Percentiles rank a stretch among this genome's conserved stretches.
Evolutionary conservation across 2,797 vertebrate species (phyloP).

Genomic region (Pangasius macronema): DNA sequence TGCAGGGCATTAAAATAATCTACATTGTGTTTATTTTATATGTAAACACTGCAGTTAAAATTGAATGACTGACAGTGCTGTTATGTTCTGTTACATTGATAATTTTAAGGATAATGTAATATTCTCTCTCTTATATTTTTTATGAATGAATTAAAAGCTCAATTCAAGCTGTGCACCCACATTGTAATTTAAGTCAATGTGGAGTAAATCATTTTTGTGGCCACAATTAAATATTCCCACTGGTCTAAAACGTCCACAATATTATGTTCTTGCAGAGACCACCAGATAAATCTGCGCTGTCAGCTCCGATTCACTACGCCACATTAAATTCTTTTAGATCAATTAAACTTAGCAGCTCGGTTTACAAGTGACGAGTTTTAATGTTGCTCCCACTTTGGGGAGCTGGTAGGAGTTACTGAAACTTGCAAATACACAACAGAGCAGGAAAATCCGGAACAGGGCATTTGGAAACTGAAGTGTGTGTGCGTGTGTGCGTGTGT

Average conservation of each 20-base stretch:
- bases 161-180: slow-evolving; percentile 61
- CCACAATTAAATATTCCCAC: slow-evolving; percentile 73
- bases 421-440: slow-evolving; percentile 68
- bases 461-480: slow-evolving; percentile 55
- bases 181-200: slow-evolving; percentile 73
- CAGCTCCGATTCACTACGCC: slow-evolving; percentile 80
- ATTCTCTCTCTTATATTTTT: slow-evolving; percentile 7
- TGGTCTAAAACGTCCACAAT: slow-evolving; percentile 76
- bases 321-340: slow-evolving; percentile 84
- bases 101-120: not conserved
- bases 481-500: slow-evolving; percentile 13
- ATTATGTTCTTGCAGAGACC: slow-evolving; percentile 78
- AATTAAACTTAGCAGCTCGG: slow-evolving; percentile 83
- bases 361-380: slow-evolving; percentile 80
- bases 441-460: slow-evolving; percentile 62
- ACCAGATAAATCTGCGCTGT: slow-evolving; percentile 80
- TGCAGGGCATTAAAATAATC: not conserved
- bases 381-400: slow-evolving; percentile 59
- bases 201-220: slow-evolving; percentile 83
- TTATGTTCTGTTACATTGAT: not conserved
- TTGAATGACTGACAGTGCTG: not conserved
- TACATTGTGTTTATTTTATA: not conserved
- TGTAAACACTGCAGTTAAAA: not conserved
- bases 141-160: slow-evolving; percentile 60
- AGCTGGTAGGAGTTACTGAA: slow-evolving; percentile 58